Evolutionary conservation across 1,140 invertebrate species (phyloP), one percentile per base, ranked within the genome.

Genomic region (Ganaspis sp.): DNA sequence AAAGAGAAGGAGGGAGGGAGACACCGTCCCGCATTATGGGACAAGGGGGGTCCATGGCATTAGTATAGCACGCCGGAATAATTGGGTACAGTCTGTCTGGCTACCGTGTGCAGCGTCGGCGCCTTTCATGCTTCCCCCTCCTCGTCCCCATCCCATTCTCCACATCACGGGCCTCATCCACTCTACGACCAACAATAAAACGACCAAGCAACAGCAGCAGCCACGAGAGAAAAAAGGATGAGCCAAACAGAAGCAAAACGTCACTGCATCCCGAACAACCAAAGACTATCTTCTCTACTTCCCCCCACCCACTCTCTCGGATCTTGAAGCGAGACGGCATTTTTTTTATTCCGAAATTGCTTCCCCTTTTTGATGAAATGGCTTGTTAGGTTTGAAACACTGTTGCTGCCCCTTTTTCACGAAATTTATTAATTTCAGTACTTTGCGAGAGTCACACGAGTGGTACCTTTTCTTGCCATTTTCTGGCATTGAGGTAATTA

Each of bases 1-100:
- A n/a, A n/a, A 58, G 23, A 11, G 9, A 45, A 42, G 49, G 8
- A 53, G 45, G 19, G 38, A 45, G 37, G 29, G 15, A 42, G 37
- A 37, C 19, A 19, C 53, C 38, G 69, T 54, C 49, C 58, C 29
- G 72, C 49, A 75, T 72, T 69, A 71, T 40, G 37, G 42, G 29
- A 69, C 9, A 37, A 42, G 74, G 69, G 76, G 77, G 80, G 75
- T 40, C 72, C 75, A 76, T 69, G 77, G 83, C 82, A 85, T 87
- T 87, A 88, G 87, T 89, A 89, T 90, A 90, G 87, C 88, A 89
- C 88, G 85, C 78, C 82, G 82, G 85, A 88, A 87, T 91, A 91
- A 91, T 91, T 91, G 87, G 88, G 86, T 89, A 88, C 85, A 91
- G 87, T 90, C 87, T 86, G 83, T 77, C 82, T 77, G 83, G 88